Percentiles rank a stretch among this genome's conserved stretches.
Evolutionary conservation across 1,140 invertebrate genomes (phyloP).

Genomic region (Plutomurus gul): DNA sequence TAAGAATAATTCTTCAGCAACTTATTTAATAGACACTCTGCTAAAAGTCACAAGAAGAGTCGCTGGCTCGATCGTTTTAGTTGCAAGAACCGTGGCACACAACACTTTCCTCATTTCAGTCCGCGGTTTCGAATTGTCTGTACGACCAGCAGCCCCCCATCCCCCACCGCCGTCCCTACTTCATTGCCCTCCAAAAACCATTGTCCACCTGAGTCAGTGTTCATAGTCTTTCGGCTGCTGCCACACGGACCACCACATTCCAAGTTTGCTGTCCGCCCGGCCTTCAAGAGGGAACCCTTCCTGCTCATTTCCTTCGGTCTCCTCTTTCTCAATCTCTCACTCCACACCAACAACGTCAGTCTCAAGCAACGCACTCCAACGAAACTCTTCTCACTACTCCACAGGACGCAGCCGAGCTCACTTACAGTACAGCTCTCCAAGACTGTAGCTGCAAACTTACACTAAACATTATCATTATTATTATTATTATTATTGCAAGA

Average conservation of each 20-base stretch:
- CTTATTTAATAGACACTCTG: slow-evolving; percentile 11
- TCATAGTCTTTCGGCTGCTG: background rate
- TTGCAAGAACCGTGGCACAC: slow-evolving; percentile 35
- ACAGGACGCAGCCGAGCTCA: background rate
- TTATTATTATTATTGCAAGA: no score
- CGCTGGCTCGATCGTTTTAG: background rate
- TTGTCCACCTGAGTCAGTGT: background rate
- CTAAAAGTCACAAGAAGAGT: background rate
- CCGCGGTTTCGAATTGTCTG: slow-evolving; percentile 22
- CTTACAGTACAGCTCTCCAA: background rate
- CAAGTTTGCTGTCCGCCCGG: background rate
- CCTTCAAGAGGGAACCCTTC: background rate
- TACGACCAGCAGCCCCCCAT: background rate
- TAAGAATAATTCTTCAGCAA: slow-evolving; percentile 28
- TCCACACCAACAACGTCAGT: no score
- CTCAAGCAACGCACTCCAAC: background rate
- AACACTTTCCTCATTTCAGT: slow-evolving; percentile 47
- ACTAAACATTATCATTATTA: no score
- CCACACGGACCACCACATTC: background rate
- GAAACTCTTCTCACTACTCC: background rate
- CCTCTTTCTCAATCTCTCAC: background rate
- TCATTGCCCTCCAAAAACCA: slow-evolving; percentile 4
- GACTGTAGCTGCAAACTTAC: no score
- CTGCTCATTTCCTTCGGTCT: background rate
- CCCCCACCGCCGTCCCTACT: background rate